Evolutionary conservation across 2,888 invertebrate species (phyloP), one percentile per base, ranked within the genome.

Genomic region (Polydrusus tereticollis): DNA sequence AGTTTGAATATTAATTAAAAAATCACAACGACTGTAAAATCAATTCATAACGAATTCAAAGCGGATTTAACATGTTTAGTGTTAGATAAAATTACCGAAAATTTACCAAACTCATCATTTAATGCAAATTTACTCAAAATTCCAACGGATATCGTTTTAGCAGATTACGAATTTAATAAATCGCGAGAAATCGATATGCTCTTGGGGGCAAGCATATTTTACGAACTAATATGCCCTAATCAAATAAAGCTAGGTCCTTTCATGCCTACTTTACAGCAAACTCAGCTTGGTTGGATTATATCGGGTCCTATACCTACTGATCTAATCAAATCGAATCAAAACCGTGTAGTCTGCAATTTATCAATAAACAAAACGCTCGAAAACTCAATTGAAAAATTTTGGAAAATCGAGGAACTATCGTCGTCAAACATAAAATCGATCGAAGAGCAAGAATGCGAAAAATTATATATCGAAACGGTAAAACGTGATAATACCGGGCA

Each of bases 361-460:
- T 65, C 52, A 20, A 65, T 38, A 14, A 36, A 50, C 12, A 65
- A 65, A 52, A 23, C 64, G n/a, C 38, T 67, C 1, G 45, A 60
- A 36, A 60, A 50, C 1, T 21, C 33, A 26, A 50, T 68, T n/a
- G 60, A 68, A 68, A 60, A 63, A 55, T 64, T 69, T 23, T 64
- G 63, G 63, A 16, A 20, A 20, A 10, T 69, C 14, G 62, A 55
- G 41, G 69, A 69, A 58, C 2, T 63, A 36, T 16, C 55, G 18
- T 55, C 7, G 1, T 20, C 36, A 21, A 4, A 63, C 12, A 38
- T 57, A 14, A 26, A 29, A 14, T 63, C 69, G 7, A 18, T 36
- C 14, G 66, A 70, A 47, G 65, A 70, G 26, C 64, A 36, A 16
- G 65, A 70, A 70, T 65, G 58, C 26, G 70, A 70, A 43, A 26